phyloP scores from a whole-genome alignment of 2,113 vertebrate genomes.

The Acinonyx jubatus region DNA sequence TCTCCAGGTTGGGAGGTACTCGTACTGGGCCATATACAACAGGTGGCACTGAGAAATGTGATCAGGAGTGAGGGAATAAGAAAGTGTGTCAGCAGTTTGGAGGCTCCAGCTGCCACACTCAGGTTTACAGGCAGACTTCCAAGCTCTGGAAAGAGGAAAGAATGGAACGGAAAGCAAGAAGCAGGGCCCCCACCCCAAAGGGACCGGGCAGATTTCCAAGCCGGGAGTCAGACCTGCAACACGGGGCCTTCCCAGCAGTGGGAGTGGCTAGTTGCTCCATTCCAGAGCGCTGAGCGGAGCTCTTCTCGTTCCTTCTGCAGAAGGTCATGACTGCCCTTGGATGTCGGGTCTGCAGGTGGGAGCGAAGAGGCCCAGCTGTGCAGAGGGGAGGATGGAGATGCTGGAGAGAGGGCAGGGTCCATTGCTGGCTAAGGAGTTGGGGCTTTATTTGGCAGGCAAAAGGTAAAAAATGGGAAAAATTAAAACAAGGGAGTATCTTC shows the following conservation, averaged over 20 bases:
- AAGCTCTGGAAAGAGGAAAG: conserved; percentile 49
- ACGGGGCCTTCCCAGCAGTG: neutral
- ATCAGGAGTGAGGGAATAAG: neutral
- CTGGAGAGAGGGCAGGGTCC: neutral
- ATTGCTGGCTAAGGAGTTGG: neutral
- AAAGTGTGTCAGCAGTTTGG: conserved; percentile 30
- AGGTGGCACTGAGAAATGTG: conserved; percentile 56
- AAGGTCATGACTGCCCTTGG: neutral
- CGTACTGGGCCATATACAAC: neutral
- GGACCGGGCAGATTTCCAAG: conserved; percentile 58
- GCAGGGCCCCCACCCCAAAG: neutral
- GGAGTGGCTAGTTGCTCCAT: neutral
- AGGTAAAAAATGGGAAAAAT: neutral
- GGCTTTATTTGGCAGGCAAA: neutral
- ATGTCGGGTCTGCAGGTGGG: neutral
- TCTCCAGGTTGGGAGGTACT: neutral
- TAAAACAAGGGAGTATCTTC: neutral
- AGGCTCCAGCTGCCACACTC: neutral
- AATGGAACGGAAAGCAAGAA: conserved; percentile 44
- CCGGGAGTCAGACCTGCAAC: conserved; percentile 51
- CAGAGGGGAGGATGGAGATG: neutral
- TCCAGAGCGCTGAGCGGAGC: conserved; percentile 16
- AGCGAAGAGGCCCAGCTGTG: neutral
- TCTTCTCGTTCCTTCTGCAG: conserved; percentile 29
- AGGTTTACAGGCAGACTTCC: conserved; percentile 50